A percentile compares a stretch with the other conserved stretches of the same genome.
These are phyloP conservation scores for Rhagonycha lutea DNA, from an alignment of 2,888 invertebrate genomes.

Conservation along the genomic window DNA sequence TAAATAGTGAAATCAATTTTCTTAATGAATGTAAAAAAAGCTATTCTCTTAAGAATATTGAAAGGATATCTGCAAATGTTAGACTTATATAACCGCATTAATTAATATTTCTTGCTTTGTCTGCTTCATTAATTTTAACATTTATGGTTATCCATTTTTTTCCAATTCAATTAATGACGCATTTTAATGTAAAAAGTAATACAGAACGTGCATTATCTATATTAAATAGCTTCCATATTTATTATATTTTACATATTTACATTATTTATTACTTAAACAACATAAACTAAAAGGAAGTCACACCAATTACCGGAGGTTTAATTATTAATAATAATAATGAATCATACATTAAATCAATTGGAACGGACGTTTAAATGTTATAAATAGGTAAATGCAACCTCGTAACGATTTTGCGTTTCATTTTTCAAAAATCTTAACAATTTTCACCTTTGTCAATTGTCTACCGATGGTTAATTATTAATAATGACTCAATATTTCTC, in stretches of 20 bases:
- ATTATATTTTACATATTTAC: neutral
- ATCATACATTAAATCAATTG: conserved; percentile 24
- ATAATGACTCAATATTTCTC: neutral
- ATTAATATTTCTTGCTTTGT: neutral
- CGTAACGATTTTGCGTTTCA: neutral
- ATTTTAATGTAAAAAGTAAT: neutral
- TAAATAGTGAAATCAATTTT: no score
- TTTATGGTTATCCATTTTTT: neutral
- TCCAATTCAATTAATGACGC: neutral
- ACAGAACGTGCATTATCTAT: neutral
- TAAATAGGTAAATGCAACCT: neutral
- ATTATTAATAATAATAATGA: conserved; percentile 25
- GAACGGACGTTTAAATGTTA: conserved; percentile 14
- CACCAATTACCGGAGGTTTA: conserved; percentile 19
- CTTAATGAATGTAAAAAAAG: neutral
- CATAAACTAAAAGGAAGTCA: conserved; percentile 18
- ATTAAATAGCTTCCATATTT: neutral
- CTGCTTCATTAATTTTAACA: neutral
- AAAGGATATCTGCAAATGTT: neutral
- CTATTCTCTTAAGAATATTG: neutral
- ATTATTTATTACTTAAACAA: conserved; percentile 19
- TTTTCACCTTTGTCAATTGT: neutral
- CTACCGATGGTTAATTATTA: neutral
- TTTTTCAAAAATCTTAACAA: neutral
- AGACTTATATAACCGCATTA: neutral